These are phyloP conservation scores for Pycnonotus jocosus DNA, from an alignment of 2,113 vertebrate species.

Conservation along the genomic window DNA sequence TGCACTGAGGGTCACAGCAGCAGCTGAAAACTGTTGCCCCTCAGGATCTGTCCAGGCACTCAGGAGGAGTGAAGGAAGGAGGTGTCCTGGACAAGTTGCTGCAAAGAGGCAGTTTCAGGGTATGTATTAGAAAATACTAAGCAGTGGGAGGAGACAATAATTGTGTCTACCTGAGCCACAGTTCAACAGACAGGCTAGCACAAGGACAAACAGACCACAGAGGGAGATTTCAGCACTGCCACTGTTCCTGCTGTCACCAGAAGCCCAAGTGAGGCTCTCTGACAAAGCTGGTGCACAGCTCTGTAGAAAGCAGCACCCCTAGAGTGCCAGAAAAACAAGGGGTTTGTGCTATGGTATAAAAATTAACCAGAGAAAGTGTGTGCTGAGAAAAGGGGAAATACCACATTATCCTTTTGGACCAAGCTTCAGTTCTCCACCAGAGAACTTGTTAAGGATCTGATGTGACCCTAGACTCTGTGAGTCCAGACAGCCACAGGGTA, in stretches of 20 bases:
- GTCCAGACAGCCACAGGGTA: not conserved
- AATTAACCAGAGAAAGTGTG: not conserved
- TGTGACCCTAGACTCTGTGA: not conserved
- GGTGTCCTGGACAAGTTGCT: not conserved
- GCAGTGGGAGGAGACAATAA: not conserved
- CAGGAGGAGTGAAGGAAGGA: not conserved
- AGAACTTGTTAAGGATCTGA: not conserved
- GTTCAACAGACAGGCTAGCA: not conserved
- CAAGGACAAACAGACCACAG: not conserved
- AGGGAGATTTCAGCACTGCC: not conserved
- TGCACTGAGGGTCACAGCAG: not conserved
- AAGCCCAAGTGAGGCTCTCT: not conserved
- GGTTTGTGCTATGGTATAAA: not conserved
- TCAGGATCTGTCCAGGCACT: not conserved
- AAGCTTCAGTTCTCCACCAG: not conserved
- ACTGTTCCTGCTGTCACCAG: not conserved
- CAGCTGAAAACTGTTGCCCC: not conserved
- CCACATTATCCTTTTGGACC: rapidly evolving
- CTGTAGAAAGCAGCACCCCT: not conserved
- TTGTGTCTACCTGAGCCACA: not conserved
- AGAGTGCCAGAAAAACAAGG: not conserved
- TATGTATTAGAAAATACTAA: not conserved
- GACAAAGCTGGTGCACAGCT: not conserved
- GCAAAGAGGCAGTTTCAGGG: not conserved
- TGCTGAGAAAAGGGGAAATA: not conserved